Percentiles rank a stretch among this genome's conserved stretches.
phyloP scores from a whole-genome alignment of 2,888 invertebrate species.

The Mystacides longicornis region DNA sequence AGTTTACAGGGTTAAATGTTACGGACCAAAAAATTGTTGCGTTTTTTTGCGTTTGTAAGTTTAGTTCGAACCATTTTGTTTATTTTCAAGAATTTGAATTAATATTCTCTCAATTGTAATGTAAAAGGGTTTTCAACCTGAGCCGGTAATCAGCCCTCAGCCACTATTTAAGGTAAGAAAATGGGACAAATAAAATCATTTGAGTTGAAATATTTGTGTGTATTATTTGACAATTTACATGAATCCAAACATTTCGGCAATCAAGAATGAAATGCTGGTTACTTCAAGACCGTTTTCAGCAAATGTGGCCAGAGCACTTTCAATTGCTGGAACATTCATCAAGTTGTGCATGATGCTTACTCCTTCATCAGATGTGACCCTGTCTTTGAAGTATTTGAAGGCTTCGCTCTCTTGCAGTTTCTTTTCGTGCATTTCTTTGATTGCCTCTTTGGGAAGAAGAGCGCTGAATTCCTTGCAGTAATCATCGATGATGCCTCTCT shows the following conservation, averaged over 20 bases:
- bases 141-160: too few relatives aligned
- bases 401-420: conserved; percentile 9
- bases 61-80: too few relatives aligned
- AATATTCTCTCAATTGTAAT: too few relatives aligned
- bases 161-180: too few relatives aligned
- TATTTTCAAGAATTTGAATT: too few relatives aligned
- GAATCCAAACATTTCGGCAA: conserved; percentile 10
- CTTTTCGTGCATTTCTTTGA: conserved; percentile 6
- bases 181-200: too few relatives aligned
- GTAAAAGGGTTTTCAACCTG: too few relatives aligned
- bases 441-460: conserved; percentile 11
- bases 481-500: not conserved
- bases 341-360: not conserved
- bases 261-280: too few relatives aligned
- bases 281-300: conserved; percentile 12
- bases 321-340: not conserved
- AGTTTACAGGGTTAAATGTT: too few relatives aligned
- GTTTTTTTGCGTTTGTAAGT: too few relatives aligned
- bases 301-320: not conserved
- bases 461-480: conserved; percentile 8
- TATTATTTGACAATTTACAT: not conserved
- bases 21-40: too few relatives aligned
- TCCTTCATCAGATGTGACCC: not conserved
- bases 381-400: conserved; percentile 12
- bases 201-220: not conserved